A percentile compares a stretch with the other conserved stretches of the same genome.
These are phyloP conservation scores for Pogonus chalceus DNA, from an alignment of 1,140 invertebrate species.

Conservation along the genomic window DNA sequence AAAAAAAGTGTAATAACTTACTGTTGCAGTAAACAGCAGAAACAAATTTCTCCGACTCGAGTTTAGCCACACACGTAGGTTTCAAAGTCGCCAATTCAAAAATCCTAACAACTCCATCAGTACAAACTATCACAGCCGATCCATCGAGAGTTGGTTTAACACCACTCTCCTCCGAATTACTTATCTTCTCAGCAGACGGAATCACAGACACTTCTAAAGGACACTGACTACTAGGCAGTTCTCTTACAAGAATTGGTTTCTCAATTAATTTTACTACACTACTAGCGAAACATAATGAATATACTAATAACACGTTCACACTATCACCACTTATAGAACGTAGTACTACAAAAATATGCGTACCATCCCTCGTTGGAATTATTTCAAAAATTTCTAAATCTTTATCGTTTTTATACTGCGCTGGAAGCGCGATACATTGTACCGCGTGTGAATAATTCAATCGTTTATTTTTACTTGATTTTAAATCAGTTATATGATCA, in stretches of 20 bases:
- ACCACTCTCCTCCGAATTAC: background rate
- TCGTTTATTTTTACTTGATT: constrained; percentile 21
- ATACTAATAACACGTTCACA: constrained; percentile 43
- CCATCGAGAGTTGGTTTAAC: constrained; percentile 33
- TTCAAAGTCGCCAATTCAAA: constrained; percentile 54
- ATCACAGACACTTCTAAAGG: constrained; percentile 57
- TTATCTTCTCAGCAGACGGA: constrained; percentile 39
- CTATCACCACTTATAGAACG: constrained; percentile 23
- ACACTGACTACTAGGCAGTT: constrained; percentile 49
- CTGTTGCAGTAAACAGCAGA: constrained; percentile 68
- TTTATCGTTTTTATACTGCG: constrained; percentile 34
- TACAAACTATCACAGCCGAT: constrained; percentile 47
- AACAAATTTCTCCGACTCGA: constrained; percentile 58
- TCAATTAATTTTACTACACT: constrained; percentile 46
- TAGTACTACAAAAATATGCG: constrained; percentile 52
- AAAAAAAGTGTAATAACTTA: constrained; percentile 28
- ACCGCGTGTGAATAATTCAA: constrained; percentile 35
- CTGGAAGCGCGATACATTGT: constrained; percentile 42
- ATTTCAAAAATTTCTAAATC: constrained; percentile 47
- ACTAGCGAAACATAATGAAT: constrained; percentile 43
- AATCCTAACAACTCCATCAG: constrained; percentile 57
- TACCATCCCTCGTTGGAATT: constrained; percentile 51
- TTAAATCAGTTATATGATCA: constrained; percentile 31
- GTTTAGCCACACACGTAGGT: constrained; percentile 48
- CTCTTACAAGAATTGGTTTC: constrained; percentile 49